phyloP scores from a whole-genome alignment of 2,888 invertebrate species.

The Agonopterix subpropinquella region DNA sequence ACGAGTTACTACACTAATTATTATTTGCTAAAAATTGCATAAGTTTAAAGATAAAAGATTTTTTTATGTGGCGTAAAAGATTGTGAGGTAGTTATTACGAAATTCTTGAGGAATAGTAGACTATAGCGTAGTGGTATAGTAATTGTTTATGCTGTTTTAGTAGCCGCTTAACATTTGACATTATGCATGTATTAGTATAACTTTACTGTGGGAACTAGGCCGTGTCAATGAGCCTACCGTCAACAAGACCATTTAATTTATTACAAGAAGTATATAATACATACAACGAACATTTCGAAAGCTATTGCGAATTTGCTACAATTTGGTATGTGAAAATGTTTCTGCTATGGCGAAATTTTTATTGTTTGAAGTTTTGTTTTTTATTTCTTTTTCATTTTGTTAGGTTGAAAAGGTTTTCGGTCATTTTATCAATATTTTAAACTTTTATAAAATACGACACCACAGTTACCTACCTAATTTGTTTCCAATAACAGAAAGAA shows the following conservation, averaged over 20 bases:
- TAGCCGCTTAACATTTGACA: constrained; percentile 34
- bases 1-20: no score
- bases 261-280: not conserved
- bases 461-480: no score
- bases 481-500: no score
- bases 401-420: no score
- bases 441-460: no score
- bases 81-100: not conserved
- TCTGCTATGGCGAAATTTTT: not conserved
- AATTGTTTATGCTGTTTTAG: constrained; percentile 20
- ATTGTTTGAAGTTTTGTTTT: no score
- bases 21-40: not conserved
- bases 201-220: constrained; percentile 41
- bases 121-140: not conserved
- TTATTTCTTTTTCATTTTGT: no score
- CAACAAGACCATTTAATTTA: constrained; percentile 22
- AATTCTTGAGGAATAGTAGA: not conserved
- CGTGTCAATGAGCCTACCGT: constrained; percentile 21
- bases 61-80: constrained; percentile 4
- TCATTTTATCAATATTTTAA: no score
- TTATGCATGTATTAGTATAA: constrained; percentile 17
- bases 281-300: not conserved
- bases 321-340: not conserved
- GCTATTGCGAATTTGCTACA: constrained; percentile 2
- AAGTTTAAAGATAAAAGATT: not conserved